phyloP scores from a whole-genome alignment of 2,113 vertebrate species.

The Pyrgilauda ruficollis region DNA sequence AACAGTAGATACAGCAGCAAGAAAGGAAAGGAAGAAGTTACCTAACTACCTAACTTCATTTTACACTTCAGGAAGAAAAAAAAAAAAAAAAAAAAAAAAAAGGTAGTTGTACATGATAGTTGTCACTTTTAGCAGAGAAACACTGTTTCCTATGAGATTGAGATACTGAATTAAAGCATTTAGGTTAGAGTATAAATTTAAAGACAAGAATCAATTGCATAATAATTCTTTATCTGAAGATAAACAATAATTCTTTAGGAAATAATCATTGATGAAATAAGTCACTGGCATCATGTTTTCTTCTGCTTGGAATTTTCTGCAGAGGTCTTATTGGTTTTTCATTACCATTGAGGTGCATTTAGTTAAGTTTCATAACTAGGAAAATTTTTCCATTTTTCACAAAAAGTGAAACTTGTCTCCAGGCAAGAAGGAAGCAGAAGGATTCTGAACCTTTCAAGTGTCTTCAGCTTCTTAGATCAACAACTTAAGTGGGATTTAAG shows the following conservation, averaged over 20 bases:
- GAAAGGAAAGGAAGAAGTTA: background rate
- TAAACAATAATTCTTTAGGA: background rate
- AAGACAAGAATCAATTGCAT: background rate
- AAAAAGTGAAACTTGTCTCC: background rate
- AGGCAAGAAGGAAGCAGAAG: background rate
- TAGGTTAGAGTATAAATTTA: background rate
- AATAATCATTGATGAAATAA: background rate
- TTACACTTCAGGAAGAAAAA: background rate
- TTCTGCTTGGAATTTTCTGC: background rate
- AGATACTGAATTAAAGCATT: background rate
- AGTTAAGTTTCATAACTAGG: background rate
- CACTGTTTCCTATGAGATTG: background rate
- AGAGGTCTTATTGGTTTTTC: background rate
- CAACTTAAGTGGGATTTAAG: background rate
- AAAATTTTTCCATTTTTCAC: background rate
- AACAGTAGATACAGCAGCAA: background rate
- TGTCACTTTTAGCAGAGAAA: background rate
- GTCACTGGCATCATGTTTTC: background rate
- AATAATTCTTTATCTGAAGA: background rate
- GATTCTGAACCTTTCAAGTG: background rate
- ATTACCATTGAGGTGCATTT: background rate
- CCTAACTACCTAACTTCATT: background rate
- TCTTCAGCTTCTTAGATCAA: background rate
- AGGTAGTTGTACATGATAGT: background rate
- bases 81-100: background rate